Conservation (phyloP, 2,888 invertebrate species). For the Pediacus dermestoides region DNA sequence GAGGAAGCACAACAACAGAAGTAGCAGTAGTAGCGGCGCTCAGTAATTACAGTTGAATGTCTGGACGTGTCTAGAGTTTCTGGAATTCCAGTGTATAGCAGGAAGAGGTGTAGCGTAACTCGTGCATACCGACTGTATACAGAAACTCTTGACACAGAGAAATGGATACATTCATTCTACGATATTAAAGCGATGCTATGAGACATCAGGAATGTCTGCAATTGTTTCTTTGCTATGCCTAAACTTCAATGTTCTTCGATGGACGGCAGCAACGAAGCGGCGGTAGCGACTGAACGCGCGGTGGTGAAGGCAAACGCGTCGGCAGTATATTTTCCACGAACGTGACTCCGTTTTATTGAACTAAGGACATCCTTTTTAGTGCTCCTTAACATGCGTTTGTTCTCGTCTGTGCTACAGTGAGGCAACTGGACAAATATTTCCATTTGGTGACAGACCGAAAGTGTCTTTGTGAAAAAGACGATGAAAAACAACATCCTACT, state of each 20-base stretch:
- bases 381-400: constrained; percentile 26
- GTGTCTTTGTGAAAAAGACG: no score
- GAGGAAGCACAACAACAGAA: constrained; percentile 42
- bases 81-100: constrained; percentile 40
- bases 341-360: constrained; percentile 35
- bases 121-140: constrained; percentile 38
- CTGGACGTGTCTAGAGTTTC: constrained; percentile 47
- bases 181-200: constrained; percentile 42
- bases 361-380: constrained; percentile 31
- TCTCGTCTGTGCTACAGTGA: constrained; percentile 11
- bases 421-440: constrained; percentile 3
- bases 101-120: constrained; percentile 38
- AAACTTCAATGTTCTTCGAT: constrained; percentile 11
- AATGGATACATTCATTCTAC: constrained; percentile 45
- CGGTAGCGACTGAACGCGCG: constrained; percentile 11
- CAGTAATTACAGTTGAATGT: constrained; percentile 45
- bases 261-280: constrained; percentile 11
- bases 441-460: no score
- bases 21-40: no score
- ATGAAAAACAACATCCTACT: no score
- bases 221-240: constrained; percentile 37
- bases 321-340: constrained; percentile 31
- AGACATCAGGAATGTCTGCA: constrained; percentile 40
- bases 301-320: constrained; percentile 21
- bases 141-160: constrained; percentile 39